phyloP scores from a whole-genome alignment of 2,113 vertebrate species.

The Riparia riparia region DNA sequence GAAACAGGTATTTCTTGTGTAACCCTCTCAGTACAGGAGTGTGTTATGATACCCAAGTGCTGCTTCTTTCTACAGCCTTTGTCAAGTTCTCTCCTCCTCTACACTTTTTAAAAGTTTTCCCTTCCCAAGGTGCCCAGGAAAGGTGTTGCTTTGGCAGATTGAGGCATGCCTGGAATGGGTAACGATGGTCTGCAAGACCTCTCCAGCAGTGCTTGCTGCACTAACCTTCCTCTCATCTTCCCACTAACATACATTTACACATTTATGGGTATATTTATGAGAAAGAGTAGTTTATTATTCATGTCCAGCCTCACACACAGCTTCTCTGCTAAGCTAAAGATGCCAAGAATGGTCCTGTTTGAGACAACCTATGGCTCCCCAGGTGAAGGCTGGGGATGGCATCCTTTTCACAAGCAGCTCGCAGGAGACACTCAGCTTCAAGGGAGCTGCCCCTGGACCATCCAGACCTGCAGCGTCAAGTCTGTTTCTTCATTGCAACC shows the following conservation, averaged over 20 bases:
- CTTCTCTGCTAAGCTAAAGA: neutral
- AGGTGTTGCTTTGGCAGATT: neutral
- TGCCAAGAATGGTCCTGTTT: neutral
- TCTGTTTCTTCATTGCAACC: neutral
- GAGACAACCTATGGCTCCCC: neutral
- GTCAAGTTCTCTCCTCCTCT: neutral
- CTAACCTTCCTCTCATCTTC: slow-evolving; percentile 4
- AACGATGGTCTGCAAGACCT: neutral
- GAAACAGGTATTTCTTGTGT: neutral
- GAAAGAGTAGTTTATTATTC: slow-evolving; percentile 34
- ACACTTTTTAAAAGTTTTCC: neutral
- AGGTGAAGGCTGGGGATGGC: neutral
- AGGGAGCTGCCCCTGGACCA: fast-evolving
- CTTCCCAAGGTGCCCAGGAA: neutral
- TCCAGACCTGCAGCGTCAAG: neutral
- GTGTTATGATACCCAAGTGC: neutral
- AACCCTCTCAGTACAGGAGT: neutral
- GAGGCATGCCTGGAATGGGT: slow-evolving; percentile 7
- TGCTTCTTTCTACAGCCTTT: neutral
- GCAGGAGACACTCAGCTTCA: neutral
- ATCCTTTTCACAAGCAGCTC: neutral
- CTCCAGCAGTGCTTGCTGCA: neutral
- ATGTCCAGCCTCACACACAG: neutral
- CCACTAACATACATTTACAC: neutral
- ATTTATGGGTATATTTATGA: slow-evolving; percentile 30